These are phyloP conservation scores for Sarcophaga peregrina DNA, from an alignment of 1,140 invertebrate species.

Conservation along the genomic window DNA sequence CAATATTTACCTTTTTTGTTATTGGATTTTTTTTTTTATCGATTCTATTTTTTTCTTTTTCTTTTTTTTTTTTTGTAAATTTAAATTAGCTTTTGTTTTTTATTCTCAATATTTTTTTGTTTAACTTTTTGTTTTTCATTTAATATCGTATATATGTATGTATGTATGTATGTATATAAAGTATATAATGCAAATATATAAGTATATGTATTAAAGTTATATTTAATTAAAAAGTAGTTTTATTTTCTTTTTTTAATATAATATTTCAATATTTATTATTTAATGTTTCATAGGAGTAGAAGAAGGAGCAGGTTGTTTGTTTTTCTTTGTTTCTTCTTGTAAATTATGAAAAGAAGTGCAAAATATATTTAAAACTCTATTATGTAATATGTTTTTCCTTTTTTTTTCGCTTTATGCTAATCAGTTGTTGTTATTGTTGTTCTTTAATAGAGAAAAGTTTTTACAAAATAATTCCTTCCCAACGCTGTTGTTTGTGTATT, in stretches of 20 bases:
- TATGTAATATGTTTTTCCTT: neutral
- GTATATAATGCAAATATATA: constrained; percentile 43
- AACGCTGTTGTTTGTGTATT: too few species aligned
- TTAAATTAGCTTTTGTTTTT: constrained; percentile 30
- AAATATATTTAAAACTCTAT: neutral
- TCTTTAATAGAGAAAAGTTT: neutral
- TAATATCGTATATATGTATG: constrained; percentile 4
- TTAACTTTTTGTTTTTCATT: neutral
- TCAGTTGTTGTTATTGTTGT: neutral
- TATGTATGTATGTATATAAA: neutral
- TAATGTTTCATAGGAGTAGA: neutral
- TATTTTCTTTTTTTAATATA: neutral
- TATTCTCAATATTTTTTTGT: neutral
- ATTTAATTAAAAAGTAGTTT: constrained; percentile 42
- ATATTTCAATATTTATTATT: neutral
- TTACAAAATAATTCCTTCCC: neutral
- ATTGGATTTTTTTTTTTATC: constrained; percentile 23
- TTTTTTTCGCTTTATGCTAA: constrained; percentile 3
- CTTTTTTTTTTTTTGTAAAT: constrained; percentile 28
- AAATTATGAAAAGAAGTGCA: neutral
- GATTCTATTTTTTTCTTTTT: constrained; percentile 8
- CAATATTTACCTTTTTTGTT: constrained; percentile 36
- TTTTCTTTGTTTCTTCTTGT: neutral
- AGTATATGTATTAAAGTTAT: constrained; percentile 37
- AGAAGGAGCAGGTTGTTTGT: constrained; percentile 22